Evolutionary conservation across 2,113 vertebrate genomes (phyloP).

Genomic region (Gymnocephalus cernua): DNA sequence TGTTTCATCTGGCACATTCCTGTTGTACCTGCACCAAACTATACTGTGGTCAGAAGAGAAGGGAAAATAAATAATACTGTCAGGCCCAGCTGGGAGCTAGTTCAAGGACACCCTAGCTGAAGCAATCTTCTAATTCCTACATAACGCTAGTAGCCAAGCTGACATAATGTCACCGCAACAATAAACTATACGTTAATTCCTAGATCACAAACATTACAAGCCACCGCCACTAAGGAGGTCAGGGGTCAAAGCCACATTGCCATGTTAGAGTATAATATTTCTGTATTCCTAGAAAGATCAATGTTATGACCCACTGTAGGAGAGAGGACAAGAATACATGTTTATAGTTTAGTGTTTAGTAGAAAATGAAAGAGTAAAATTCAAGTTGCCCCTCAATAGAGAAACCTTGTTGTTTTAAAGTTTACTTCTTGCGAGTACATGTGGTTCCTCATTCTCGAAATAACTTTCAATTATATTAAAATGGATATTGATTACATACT

Average conservation of each 20-base stretch:
- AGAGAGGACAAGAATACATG: not conserved
- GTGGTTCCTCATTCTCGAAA: not conserved
- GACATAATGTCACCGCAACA: conserved; percentile 13
- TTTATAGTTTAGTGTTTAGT: no score
- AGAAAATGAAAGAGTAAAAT: not conserved
- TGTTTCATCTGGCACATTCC: conserved; percentile 19
- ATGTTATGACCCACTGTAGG: not conserved
- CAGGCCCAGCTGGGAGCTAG: not conserved
- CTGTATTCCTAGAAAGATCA: not conserved
- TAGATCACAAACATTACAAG: conserved; percentile 7
- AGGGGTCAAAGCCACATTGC: conserved; percentile 2
- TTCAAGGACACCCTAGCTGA: conserved; percentile 34
- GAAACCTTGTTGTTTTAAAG: not conserved
- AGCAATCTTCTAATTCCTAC: not conserved
- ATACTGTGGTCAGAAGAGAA: conserved; percentile 11
- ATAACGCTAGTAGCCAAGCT: not conserved
- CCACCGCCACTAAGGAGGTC: not conserved
- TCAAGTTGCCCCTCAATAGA: not conserved
- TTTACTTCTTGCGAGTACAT: not conserved
- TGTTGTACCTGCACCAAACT: conserved; percentile 26
- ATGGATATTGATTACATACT: conserved; percentile 24
- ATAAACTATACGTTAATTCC: conserved; percentile 26
- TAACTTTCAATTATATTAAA: conserved; percentile 20
- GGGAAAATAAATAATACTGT: not conserved
- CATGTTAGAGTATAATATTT: not conserved